These are phyloP conservation scores for Drosophila arawakana DNA, from an alignment of 1,140 invertebrate genomes.

Conservation along the genomic window DNA sequence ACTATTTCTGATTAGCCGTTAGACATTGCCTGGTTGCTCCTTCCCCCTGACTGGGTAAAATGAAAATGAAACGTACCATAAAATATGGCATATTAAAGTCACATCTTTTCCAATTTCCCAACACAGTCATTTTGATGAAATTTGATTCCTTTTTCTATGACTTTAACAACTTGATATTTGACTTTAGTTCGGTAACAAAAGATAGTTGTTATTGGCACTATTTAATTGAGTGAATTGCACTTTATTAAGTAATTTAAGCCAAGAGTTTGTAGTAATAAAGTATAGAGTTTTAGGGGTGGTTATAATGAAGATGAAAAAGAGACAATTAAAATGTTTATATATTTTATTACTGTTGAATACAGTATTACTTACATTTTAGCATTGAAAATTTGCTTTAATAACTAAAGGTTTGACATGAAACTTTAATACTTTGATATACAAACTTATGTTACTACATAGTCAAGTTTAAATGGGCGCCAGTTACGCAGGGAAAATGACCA, in stretches of 20 bases:
- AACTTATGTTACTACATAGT: background rate
- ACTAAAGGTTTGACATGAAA: too few species aligned
- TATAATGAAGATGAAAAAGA: too few species aligned
- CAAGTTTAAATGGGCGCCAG: background rate
- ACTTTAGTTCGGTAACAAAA: background rate
- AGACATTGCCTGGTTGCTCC: constrained; percentile 15
- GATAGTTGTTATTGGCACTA: constrained; percentile 13
- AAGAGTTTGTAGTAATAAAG: too few species aligned
- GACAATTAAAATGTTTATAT: too few species aligned
- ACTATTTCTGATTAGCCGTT: constrained; percentile 65
- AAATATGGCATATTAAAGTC: constrained; percentile 26
- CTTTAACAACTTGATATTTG: constrained; percentile 21
- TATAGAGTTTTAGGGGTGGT: too few species aligned
- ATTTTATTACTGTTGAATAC: too few species aligned
- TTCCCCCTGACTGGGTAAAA: constrained; percentile 17
- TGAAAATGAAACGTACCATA: constrained; percentile 27
- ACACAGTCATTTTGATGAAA: constrained; percentile 24
- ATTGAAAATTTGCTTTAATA: too few species aligned
- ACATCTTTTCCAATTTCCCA: background rate
- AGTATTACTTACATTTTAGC: too few species aligned
- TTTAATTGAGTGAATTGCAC: background rate
- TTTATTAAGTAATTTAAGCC: too few species aligned
- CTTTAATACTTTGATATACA: background rate
- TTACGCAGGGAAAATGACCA: background rate
- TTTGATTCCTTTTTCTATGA: background rate